Evolutionary conservation across 1,140 invertebrate species (phyloP).

Genomic region (Ooceraea biroi): DNA sequence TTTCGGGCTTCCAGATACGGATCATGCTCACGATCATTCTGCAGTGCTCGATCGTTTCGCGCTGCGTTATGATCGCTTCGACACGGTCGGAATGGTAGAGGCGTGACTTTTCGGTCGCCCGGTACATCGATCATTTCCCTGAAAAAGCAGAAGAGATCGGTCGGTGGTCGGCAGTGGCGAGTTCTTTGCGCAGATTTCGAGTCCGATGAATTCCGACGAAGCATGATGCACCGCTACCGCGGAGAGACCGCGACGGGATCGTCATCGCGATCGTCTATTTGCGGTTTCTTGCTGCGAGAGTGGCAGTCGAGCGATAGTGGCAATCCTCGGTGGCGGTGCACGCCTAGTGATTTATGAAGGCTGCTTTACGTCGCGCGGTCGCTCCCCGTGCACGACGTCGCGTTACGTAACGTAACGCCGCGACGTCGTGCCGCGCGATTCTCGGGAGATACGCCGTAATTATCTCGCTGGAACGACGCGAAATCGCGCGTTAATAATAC

Average conservation of each 20-base stretch:
- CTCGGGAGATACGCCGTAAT: constrained; percentile 37
- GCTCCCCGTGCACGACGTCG: constrained; percentile 17
- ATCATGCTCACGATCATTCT: too few relatives aligned
- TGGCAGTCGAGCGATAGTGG: not conserved
- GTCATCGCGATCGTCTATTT: constrained; percentile 13
- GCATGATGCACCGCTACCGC: not conserved
- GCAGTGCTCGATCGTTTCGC: constrained; percentile 12
- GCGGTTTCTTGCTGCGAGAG: constrained; percentile 9
- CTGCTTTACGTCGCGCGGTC: constrained; percentile 32
- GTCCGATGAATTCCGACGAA: constrained; percentile 53
- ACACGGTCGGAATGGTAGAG: constrained; percentile 22
- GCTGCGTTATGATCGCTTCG: constrained; percentile 5
- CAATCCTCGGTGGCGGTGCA: constrained; percentile 13
- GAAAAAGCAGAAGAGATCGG: constrained; percentile 67
- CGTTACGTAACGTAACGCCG: constrained; percentile 29
- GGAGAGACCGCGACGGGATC: constrained; percentile 33
- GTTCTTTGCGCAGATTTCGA: constrained; percentile 70
- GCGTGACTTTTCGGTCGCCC: constrained; percentile 29
- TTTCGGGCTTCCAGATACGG: not conserved
- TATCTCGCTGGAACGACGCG: constrained; percentile 43
- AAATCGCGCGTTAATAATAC: constrained; percentile 44
- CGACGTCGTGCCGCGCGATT: constrained; percentile 12
- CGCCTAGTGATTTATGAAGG: constrained; percentile 46
- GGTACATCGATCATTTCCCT: constrained; percentile 40
- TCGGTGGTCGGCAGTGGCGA: constrained; percentile 14